Evolutionary conservation across 2,113 vertebrate species (phyloP).

Genomic region (Empidonax alnorum): DNA sequence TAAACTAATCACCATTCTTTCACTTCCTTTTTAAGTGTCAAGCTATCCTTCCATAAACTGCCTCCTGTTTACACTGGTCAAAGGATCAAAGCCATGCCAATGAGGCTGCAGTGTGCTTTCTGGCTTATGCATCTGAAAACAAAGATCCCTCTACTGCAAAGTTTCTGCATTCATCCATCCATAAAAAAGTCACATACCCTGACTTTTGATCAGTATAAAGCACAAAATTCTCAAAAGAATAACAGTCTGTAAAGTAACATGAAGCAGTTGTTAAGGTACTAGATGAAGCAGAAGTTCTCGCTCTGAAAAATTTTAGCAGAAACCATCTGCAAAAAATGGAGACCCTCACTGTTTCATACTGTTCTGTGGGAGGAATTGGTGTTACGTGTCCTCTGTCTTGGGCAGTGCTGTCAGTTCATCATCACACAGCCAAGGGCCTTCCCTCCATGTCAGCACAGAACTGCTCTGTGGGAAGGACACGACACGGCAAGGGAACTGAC

Average conservation of each 20-base stretch:
- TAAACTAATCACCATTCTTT: neutral
- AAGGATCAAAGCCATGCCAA: neutral
- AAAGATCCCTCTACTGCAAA: neutral
- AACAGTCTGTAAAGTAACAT: neutral
- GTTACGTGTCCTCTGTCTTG: neutral
- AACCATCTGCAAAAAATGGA: neutral
- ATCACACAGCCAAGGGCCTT: fast-evolving
- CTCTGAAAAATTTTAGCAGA: neutral
- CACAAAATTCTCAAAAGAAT: neutral
- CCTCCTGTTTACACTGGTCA: neutral
- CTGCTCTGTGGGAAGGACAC: neutral
- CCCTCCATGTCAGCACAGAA: neutral
- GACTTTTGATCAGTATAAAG: neutral
- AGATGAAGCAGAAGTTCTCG: neutral
- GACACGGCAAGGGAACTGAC: neutral
- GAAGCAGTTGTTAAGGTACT: neutral
- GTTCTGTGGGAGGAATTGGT: neutral
- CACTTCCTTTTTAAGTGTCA: neutral
- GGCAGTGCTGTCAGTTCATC: neutral
- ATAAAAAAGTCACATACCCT: neutral
- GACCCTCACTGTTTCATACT: neutral
- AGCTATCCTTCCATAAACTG: neutral
- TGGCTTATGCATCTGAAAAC: neutral
- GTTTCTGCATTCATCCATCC: neutral
- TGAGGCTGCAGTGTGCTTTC: neutral